Conservation (phyloP, 1,140 invertebrate genomes). For the Brachionus plicatilis region DNA sequence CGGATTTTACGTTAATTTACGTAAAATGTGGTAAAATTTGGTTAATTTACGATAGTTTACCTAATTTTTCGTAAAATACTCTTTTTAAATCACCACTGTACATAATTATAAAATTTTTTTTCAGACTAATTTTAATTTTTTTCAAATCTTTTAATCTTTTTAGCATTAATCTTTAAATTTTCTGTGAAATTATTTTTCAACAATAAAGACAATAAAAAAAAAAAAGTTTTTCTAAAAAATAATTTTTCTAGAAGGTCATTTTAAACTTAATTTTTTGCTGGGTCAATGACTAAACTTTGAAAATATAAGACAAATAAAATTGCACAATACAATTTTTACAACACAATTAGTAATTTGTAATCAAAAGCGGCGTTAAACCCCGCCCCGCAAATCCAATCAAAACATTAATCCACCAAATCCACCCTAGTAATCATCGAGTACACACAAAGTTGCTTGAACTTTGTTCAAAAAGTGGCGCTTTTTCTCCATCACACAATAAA, state of each 20-base stretch:
- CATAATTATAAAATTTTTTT: no score
- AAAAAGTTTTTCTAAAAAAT: no score
- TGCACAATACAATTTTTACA: neutral
- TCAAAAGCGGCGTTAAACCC: neutral
- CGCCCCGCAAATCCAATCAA: neutral
- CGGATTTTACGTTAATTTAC: no score
- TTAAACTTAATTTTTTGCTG: neutral
- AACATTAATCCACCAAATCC: neutral
- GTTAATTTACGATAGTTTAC: no score
- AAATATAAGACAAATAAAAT: neutral
- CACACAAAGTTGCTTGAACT: neutral
- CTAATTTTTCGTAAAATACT: no score
- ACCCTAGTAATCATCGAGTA: neutral
- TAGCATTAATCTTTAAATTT: no score
- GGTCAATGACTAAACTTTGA: neutral
- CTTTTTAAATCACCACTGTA: no score
- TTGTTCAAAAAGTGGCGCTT: neutral
- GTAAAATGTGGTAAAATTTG: no score
- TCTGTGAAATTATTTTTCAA: no score
- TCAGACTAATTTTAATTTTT: no score
- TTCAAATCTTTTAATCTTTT: no score
- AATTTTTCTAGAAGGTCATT: neutral
- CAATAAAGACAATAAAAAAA: no score
- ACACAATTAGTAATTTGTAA: neutral
- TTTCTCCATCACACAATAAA: neutral